Evolutionary conservation across 1,140 invertebrate genomes (phyloP).

Genomic region (Panonychus citri): DNA sequence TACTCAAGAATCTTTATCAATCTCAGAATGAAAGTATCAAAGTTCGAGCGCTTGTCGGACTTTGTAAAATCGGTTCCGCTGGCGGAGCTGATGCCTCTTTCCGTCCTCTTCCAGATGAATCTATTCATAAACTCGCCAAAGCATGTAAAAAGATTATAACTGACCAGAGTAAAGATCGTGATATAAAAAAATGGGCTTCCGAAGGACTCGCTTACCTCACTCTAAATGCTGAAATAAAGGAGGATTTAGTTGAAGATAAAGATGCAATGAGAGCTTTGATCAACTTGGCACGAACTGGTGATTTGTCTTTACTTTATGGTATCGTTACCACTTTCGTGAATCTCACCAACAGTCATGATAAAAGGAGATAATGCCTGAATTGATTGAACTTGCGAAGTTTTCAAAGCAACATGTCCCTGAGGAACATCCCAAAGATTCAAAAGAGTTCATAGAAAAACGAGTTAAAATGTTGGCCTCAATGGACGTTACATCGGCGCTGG

Average conservation of each 20-base stretch:
- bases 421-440: constrained; percentile 79
- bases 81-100: constrained; percentile 87
- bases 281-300: constrained; percentile 48
- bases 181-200: constrained; percentile 80
- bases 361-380: constrained; percentile 90
- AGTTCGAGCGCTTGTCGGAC: constrained; percentile 61
- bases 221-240: constrained; percentile 93
- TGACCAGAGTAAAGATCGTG: constrained; percentile 18
- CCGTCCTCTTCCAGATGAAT: constrained; percentile 80
- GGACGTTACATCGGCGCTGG: constrained; percentile 65
- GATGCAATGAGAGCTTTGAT: constrained; percentile 58
- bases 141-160: constrained; percentile 45
- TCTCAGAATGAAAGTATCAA: constrained; percentile 72
- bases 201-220: constrained; percentile 93
- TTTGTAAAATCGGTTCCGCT: constrained; percentile 88
- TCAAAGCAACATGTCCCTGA: constrained; percentile 98
- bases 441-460: constrained; percentile 68
- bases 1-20: constrained; percentile 77
- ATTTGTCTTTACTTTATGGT: constrained; percentile 69
- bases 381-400: constrained; percentile 93
- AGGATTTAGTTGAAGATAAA: constrained; percentile 71
- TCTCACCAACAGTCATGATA: constrained; percentile 91
- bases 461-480: constrained; percentile 50
- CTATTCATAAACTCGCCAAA: constrained; percentile 71
- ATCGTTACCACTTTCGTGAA: constrained; percentile 88